Conservation (phyloP, 2,888 invertebrate species). For the Antheraea yamamai region DNA sequence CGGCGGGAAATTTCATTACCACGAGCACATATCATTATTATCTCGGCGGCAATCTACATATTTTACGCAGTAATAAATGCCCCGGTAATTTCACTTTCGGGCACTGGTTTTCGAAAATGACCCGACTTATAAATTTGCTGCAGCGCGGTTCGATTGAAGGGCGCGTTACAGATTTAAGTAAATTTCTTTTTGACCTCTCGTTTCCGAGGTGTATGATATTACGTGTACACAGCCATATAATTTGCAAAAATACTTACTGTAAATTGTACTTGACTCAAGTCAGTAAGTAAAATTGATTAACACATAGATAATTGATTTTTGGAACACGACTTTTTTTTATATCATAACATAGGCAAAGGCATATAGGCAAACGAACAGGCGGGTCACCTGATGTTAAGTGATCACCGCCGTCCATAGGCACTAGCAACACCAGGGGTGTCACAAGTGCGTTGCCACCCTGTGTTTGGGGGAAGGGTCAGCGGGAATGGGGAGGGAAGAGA, state of each 20-base stretch:
- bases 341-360: too few relatives aligned
- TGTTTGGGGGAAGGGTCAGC: too few relatives aligned
- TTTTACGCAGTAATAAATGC: slow-evolving; percentile 81
- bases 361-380: too few relatives aligned
- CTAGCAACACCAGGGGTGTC: too few relatives aligned
- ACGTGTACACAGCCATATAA: slow-evolving; percentile 66
- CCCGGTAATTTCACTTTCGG: slow-evolving; percentile 80
- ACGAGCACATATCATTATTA: slow-evolving; percentile 83
- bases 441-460: too few relatives aligned
- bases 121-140: slow-evolving; percentile 73
- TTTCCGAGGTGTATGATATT: slow-evolving; percentile 76
- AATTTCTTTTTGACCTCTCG: slow-evolving; percentile 82
- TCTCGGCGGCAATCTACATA: slow-evolving; percentile 81
- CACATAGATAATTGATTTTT: too few relatives aligned
- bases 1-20: slow-evolving; percentile 83
- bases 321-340: too few relatives aligned
- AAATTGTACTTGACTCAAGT: slow-evolving; percentile 38
- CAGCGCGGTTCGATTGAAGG: slow-evolving; percentile 68
- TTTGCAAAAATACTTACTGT: slow-evolving; percentile 56
- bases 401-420: too few relatives aligned
- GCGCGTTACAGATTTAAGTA: slow-evolving; percentile 81
- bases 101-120: slow-evolving; percentile 81
- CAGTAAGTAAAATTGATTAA: background rate
- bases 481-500: too few relatives aligned
- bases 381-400: too few relatives aligned